Conservation (phyloP, 2,888 invertebrate genomes). For the Seira ritae region DNA sequence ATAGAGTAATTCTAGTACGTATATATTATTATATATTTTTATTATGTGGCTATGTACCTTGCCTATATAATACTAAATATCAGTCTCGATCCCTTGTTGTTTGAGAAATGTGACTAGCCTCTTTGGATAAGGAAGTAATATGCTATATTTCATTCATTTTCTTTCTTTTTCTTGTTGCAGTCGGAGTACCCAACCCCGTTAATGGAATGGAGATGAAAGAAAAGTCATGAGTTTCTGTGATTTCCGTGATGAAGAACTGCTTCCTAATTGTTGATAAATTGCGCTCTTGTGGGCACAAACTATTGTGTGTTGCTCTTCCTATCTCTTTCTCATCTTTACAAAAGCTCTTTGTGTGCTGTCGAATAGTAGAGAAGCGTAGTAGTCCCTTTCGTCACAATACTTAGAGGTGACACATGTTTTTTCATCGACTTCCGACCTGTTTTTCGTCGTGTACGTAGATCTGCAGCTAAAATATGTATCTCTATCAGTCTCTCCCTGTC, state of each 20-base stretch:
- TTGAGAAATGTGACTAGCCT: not conserved
- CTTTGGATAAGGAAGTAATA: too few species aligned
- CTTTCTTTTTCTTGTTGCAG: conserved; percentile 54
- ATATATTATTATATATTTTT: not conserved
- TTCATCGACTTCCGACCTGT: not conserved
- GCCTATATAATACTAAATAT: not conserved
- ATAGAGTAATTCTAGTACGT: too few species aligned
- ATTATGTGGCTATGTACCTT: not conserved
- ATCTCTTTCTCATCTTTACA: conserved; percentile 56
- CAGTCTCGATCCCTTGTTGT: not conserved
- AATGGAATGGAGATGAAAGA: conserved; percentile 73
- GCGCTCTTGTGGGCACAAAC: conserved; percentile 72
- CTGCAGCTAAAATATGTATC: conserved; percentile 2
- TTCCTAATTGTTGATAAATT: conserved; percentile 69
- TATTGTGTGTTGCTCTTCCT: conserved; percentile 69
- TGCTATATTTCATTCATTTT: not conserved
- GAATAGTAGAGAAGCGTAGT: not conserved
- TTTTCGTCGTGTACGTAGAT: not conserved
- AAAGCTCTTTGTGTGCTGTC: conserved; percentile 25
- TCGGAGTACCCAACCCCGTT: conserved; percentile 71
- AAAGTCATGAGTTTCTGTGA: conserved; percentile 73
- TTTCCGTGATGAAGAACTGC: conserved; percentile 72
- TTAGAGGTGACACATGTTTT: conserved; percentile 2
- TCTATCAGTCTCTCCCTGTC: not conserved
- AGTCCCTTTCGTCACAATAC: conserved; percentile 6